Base-by-base conservation (phyloP, 2,113 vertebrate genomes). In the Otolemur garnettii region DNA sequence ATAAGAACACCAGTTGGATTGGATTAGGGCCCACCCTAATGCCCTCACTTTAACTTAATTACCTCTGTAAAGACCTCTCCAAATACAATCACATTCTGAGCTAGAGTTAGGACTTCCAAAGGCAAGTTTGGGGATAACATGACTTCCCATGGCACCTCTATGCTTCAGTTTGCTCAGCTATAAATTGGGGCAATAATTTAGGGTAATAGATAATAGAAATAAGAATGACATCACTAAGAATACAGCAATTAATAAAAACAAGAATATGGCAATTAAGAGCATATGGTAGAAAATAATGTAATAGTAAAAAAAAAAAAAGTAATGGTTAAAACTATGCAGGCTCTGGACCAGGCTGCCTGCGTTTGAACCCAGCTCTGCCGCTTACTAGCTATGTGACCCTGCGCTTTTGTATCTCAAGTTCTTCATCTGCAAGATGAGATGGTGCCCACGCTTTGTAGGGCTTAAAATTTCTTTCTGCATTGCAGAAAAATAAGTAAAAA, bases 141-240 rank as follows among this genome's bases (percentile, higher is more conserved):
- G 38, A 50, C 42, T 93, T 22, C 15, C 35, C 33, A 5, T 12
- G 66, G 9, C 2, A 82, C 35, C 26, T 71, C n/a, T 24, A 59
- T n/a, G 85, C 30, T 80, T 85, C 45, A 79, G 13, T 88, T 57
- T 94, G 71, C 35, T 94, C 45, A 72, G 9, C 33, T 89, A 45
- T 50, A 78, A 88, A 38, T 30, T 66, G 71, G 38, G 26, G 69
- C 72, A 72, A 83, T 78, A 89, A 74, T 55, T 35, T 14, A 91
- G n/a, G 60, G 35, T 86, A 90, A 62, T 71, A 55, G 69, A 26
- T 72, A 62, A 45, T 17, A 79, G 71, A 79, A 21, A 59, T 69
- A 87, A 77, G n/a, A 78, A 35, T 13, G 38, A 18, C 5, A 45
- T 78, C 77, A 30, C 28, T 64, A 78, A 71, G 9, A 71, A 35